Evolutionary conservation across 1,140 invertebrate species (phyloP).

Genomic region (Alviniconcha marisindica): DNA sequence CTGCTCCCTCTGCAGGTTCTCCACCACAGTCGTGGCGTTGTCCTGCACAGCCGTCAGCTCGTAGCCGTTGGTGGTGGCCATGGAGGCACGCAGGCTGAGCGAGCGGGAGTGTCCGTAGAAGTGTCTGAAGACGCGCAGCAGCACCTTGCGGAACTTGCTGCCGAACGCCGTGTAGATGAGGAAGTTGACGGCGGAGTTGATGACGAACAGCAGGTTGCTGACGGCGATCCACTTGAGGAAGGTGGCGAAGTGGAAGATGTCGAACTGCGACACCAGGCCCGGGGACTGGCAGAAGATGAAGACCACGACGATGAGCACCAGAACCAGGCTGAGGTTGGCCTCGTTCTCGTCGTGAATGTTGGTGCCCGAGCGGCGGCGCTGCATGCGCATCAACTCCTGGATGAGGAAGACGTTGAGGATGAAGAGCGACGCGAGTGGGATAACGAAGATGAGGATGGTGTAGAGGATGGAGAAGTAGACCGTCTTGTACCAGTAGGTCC

Average conservation of each 20-base stretch:
- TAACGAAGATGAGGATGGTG: constrained; percentile 65
- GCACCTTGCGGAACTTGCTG: constrained; percentile 63
- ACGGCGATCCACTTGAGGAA: constrained; percentile 66
- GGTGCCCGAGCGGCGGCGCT: constrained; percentile 57
- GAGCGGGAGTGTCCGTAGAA: constrained; percentile 37
- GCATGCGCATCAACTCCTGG: constrained; percentile 70
- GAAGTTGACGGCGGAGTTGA: constrained; percentile 73
- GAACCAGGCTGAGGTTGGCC: constrained; percentile 67
- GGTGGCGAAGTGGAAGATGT: constrained; percentile 52
- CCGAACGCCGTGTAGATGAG: constrained; percentile 72
- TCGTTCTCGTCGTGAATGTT: constrained; percentile 70
- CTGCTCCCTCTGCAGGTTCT: background rate
- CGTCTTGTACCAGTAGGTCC: constrained; percentile 57
- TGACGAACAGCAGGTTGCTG: constrained; percentile 67
- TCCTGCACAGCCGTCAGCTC: constrained; percentile 45
- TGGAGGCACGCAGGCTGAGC: constrained; percentile 27
- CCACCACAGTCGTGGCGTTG: constrained; percentile 11
- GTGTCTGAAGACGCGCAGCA: constrained; percentile 59
- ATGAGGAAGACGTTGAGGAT: constrained; percentile 61
- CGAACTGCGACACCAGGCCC: constrained; percentile 69
- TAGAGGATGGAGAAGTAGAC: constrained; percentile 65
- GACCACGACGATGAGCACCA: constrained; percentile 70
- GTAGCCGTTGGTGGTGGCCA: constrained; percentile 44
- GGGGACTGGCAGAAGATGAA: constrained; percentile 72
- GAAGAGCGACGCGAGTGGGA: constrained; percentile 58